phyloP scores from a whole-genome alignment of 2,888 invertebrate species.

The Noctua janthe region DNA sequence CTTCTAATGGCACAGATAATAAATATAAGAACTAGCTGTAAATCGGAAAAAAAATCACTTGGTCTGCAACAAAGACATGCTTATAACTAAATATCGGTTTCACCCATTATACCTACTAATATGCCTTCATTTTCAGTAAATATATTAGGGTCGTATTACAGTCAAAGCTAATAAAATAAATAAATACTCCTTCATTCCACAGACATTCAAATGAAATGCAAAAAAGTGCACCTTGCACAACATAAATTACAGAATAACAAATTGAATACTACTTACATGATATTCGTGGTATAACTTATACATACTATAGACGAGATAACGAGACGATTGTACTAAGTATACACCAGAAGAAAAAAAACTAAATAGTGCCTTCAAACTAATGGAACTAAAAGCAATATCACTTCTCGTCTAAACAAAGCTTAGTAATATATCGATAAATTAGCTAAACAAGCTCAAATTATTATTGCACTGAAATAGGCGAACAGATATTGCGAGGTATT shows the following conservation, averaged over 20 bases:
- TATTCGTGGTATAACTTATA: constrained; percentile 39
- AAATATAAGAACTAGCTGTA: constrained; percentile 38
- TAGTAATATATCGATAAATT: constrained; percentile 45
- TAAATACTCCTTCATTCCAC: constrained; percentile 17
- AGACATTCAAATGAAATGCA: constrained; percentile 45
- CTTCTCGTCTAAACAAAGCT: constrained; percentile 36
- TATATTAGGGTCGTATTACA: constrained; percentile 8
- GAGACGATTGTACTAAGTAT: constrained; percentile 16
- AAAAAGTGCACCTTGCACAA: constrained; percentile 32
- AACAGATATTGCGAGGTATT: constrained; percentile 26
- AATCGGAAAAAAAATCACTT: not conserved
- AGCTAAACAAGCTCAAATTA: constrained; percentile 58
- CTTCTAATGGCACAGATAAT: constrained; percentile 63
- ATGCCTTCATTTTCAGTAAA: constrained; percentile 19
- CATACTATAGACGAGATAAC: constrained; percentile 35
- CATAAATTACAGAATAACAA: constrained; percentile 24
- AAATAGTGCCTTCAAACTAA: constrained; percentile 38
- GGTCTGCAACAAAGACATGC: constrained; percentile 10
- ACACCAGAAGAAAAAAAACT: constrained; percentile 28
- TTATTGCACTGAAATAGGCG: constrained; percentile 63
- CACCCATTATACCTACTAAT: constrained; percentile 30
- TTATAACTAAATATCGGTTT: constrained; percentile 19
- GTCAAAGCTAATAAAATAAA: constrained; percentile 34
- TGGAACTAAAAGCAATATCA: constrained; percentile 40
- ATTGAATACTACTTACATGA: constrained; percentile 37